Percentiles rank a stretch among this genome's conserved stretches.
These are phyloP conservation scores for Barypeithes pellucidus DNA, from an alignment of 2,888 invertebrate genomes.

Conservation along the genomic window DNA sequence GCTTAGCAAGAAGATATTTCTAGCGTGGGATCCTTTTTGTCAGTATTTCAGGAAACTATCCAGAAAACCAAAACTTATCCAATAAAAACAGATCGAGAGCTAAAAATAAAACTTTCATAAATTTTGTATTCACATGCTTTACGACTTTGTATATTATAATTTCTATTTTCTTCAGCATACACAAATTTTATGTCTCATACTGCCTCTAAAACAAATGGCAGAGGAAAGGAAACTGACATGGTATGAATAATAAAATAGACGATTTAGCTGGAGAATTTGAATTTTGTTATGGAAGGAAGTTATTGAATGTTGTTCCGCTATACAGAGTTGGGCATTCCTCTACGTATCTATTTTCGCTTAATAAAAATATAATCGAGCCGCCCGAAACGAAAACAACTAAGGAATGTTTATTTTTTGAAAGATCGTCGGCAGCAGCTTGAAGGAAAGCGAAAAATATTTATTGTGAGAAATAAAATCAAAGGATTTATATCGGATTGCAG, in stretches of 20 bases:
- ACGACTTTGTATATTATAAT: slow-evolving; percentile 46
- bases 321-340: neutral
- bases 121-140: slow-evolving; percentile 36
- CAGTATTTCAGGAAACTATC: too few species aligned
- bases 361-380: too few species aligned
- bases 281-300: slow-evolving; percentile 30
- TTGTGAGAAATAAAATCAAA: too few species aligned
- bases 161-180: slow-evolving; percentile 41
- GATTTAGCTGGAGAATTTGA: slow-evolving; percentile 35
- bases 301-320: slow-evolving; percentile 37
- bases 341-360: neutral
- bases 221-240: slow-evolving; percentile 43
- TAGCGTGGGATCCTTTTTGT: too few species aligned
- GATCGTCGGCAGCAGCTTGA: too few species aligned
- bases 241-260: slow-evolving; percentile 45
- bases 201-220: slow-evolving; percentile 44
- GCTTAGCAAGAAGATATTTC: too few species aligned
- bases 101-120: slow-evolving; percentile 18
- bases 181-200: slow-evolving; percentile 39
- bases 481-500: too few species aligned
- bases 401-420: too few species aligned
- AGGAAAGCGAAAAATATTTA: too few species aligned
- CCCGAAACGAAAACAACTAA: too few species aligned
- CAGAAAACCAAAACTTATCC: too few species aligned
- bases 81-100: neutral